phyloP scores from a whole-genome alignment of 35 echinoderm and acorn worm genomes.

The Diadema setosum region DNA sequence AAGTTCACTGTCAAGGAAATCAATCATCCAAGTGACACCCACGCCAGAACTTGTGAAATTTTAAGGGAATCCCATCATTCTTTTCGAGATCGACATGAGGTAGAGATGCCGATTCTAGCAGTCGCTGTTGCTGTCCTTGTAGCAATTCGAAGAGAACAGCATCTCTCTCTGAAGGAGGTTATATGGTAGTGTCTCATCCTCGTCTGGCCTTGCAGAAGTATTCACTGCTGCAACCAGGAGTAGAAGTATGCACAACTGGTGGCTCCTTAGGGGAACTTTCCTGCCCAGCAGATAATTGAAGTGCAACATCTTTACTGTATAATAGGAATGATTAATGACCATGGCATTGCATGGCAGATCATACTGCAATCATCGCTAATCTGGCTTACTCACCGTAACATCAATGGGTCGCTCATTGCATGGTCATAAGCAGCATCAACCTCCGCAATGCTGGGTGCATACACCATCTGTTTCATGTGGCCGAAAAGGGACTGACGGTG shows the following conservation, averaged over 20 bases:
- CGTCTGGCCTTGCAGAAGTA: neutral
- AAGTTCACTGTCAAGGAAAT: too few relatives aligned
- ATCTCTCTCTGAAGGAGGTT: neutral
- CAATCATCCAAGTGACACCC: neutral
- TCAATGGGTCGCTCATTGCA: too few relatives aligned
- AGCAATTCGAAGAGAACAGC: neutral
- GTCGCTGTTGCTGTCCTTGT: slow-evolving; percentile 23
- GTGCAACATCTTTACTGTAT: neutral
- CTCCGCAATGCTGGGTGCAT: too few relatives aligned
- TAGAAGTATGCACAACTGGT: neutral
- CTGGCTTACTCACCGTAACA: too few relatives aligned
- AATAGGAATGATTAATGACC: too few relatives aligned
- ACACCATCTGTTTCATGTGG: too few relatives aligned
- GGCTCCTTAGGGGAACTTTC: neutral
- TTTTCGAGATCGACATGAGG: slow-evolving; percentile 36
- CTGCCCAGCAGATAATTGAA: neutral
- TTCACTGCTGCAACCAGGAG: neutral
- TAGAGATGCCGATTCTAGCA: slow-evolving; percentile 43
- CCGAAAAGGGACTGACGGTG: too few relatives aligned
- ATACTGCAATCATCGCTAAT: too few relatives aligned
- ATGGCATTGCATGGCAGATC: too few relatives aligned
- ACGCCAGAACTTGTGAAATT: slow-evolving; percentile 20
- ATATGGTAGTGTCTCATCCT: neutral
- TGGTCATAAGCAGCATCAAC: too few relatives aligned
- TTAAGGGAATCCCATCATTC: slow-evolving; percentile 40